phyloP scores from a whole-genome alignment of 2,797 vertebrate genomes.

The Hydrocynus forskahlii region DNA sequence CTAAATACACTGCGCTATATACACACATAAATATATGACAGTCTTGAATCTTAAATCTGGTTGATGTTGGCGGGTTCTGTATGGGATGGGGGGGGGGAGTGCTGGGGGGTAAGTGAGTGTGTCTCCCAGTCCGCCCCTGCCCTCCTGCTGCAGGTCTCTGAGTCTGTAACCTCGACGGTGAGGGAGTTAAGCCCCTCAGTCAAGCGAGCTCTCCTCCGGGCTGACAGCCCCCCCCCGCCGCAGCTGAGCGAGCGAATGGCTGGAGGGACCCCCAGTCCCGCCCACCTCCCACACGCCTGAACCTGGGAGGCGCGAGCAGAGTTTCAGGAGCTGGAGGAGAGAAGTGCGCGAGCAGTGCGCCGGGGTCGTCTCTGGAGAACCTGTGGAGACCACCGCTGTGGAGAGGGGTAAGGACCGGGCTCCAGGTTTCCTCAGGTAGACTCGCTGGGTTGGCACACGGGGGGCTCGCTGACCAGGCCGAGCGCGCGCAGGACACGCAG shows the following conservation, averaged over 20 bases:
- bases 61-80: no score
- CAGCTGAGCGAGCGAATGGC: slow-evolving; percentile 69
- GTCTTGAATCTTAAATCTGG: no score
- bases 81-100: no score
- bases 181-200: background rate
- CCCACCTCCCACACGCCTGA: slow-evolving; percentile 49
- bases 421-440: no score
- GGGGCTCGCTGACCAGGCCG: no score
- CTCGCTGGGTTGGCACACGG: no score
- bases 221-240: background rate
- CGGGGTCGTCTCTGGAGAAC: no score
- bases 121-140: no score
- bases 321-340: slow-evolving; percentile 24
- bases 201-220: background rate
- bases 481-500: no score
- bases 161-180: background rate
- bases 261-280: slow-evolving; percentile 54
- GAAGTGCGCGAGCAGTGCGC: background rate
- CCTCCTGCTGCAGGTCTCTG: background rate
- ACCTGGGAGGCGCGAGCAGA: slow-evolving; percentile 57
- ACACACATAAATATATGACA: no score
- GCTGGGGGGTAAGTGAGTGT: no score
- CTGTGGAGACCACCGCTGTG: background rate
- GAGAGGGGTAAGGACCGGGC: background rate
- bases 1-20: no score